Conservation (phyloP, 1,140 invertebrate species). For the Drosophila parvula region DNA sequence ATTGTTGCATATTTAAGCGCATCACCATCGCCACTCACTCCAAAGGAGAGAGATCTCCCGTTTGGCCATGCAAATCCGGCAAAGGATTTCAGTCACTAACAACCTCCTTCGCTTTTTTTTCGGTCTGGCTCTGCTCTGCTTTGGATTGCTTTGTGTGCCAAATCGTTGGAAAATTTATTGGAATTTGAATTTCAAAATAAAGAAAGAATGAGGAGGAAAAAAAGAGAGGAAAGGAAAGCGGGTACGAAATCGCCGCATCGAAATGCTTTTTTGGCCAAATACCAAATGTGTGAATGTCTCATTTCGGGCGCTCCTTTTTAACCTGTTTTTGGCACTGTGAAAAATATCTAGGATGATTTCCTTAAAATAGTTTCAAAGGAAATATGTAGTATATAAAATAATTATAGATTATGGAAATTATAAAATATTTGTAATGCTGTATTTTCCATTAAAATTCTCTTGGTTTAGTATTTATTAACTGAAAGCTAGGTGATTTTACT, state of each 20-base stretch:
- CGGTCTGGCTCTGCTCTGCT: conserved; percentile 11
- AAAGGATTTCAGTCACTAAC: conserved; percentile 44
- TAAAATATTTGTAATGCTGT: too few relatives aligned
- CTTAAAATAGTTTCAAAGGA: background rate
- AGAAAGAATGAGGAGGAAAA: conserved; percentile 1
- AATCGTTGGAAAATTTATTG: conserved; percentile 82
- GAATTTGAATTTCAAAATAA: conserved; percentile 81
- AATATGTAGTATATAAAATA: too few relatives aligned
- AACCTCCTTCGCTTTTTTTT: conserved; percentile 18
- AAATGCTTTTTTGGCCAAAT: conserved; percentile 71
- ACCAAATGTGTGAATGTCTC: conserved; percentile 68
- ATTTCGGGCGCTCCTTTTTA: background rate
- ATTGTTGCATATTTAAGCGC: conserved; percentile 75
- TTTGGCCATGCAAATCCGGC: conserved; percentile 61
- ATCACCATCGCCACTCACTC: conserved; percentile 9
- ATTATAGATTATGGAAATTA: too few relatives aligned
- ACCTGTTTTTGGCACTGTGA: conserved; percentile 20
- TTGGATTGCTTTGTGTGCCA: conserved; percentile 71
- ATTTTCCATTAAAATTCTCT: too few relatives aligned
- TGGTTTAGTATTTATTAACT: too few relatives aligned
- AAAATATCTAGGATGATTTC: too few relatives aligned
- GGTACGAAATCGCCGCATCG: conserved; percentile 66
- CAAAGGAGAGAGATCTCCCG: background rate
- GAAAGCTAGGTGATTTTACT: too few relatives aligned
- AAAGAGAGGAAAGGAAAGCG: background rate